phyloP scores from a whole-genome alignment of 2,113 vertebrate species.

The Tachuris rubrigastra region DNA sequence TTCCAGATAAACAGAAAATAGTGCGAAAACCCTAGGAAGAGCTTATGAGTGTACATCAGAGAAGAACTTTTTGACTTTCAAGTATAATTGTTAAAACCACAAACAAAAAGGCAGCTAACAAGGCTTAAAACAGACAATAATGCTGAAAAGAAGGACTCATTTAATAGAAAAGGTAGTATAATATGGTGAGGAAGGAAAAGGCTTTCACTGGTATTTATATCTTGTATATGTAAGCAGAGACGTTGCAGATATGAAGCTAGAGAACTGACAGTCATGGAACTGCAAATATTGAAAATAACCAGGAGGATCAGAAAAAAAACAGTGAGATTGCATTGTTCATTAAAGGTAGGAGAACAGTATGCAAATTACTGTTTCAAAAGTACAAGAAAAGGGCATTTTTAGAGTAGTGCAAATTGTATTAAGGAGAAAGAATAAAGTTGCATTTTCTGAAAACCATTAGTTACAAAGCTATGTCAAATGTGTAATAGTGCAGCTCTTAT shows the following conservation, averaged over 20 bases:
- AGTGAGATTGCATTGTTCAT: neutral
- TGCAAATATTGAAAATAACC: neutral
- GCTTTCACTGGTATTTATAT: neutral
- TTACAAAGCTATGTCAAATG: neutral
- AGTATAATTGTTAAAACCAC: neutral
- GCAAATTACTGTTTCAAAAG: neutral
- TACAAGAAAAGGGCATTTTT: neutral
- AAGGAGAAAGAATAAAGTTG: neutral
- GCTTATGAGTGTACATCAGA: accelerated
- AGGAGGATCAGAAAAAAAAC: neutral
- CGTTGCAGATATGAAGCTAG: neutral
- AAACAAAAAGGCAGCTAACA: neutral
- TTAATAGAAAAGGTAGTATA: neutral
- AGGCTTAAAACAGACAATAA: neutral
- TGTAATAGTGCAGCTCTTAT: neutral
- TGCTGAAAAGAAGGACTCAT: neutral
- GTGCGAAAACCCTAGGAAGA: neutral
- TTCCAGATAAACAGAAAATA: neutral
- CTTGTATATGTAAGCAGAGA: neutral
- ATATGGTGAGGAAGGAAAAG: neutral
- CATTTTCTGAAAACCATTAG: neutral
- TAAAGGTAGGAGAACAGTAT: neutral
- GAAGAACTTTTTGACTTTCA: neutral
- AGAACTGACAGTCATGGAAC: neutral
- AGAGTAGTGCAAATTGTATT: neutral